A percentile compares a stretch with the other conserved stretches of the same genome.
These are phyloP conservation scores for Myripristis murdjan DNA, from an alignment of 2,797 vertebrate genomes.

Conservation along the genomic window DNA sequence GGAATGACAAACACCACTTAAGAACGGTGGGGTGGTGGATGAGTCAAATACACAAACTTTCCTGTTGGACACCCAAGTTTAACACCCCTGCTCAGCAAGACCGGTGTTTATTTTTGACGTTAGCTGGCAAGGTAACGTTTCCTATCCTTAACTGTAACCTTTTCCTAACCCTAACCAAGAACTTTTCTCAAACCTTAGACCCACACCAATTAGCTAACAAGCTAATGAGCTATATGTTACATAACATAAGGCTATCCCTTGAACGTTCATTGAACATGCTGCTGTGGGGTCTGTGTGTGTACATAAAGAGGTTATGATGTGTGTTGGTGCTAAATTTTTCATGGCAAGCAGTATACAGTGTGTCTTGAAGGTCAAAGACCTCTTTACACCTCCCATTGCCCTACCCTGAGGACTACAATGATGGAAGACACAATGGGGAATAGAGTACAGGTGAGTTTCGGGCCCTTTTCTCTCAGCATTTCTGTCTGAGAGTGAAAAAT, in stretches of 20 bases:
- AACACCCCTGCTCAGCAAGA: no score
- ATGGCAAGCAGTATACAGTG: constrained; percentile 4
- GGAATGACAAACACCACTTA: no score
- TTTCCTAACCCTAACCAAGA: no score
- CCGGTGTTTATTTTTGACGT: no score
- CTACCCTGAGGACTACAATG: constrained; percentile 48
- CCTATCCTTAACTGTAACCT: no score
- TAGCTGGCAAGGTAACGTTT: no score
- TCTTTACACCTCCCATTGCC: constrained; percentile 55
- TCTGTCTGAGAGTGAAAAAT: constrained; percentile 21
- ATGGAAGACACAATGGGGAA: constrained; percentile 53
- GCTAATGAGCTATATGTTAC: no score
- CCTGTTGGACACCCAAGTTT: no score
- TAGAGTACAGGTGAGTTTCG: constrained; percentile 38
- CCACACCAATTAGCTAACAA: no score
- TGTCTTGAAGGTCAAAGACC: constrained; percentile 55
- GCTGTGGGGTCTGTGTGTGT: constrained; percentile 19
- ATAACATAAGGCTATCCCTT: constrained; percentile 14
- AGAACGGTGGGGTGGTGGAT: no score
- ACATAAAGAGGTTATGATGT: constrained; percentile 4
- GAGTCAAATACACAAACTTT: no score
- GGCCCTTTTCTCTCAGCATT: constrained; percentile 36
- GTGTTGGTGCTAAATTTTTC: constrained; percentile 29
- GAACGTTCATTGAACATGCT: constrained; percentile 1
- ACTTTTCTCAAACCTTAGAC: no score